Evolutionary conservation across 2,888 invertebrate genomes (phyloP).

Genomic region (Eupelmus urozonus): DNA sequence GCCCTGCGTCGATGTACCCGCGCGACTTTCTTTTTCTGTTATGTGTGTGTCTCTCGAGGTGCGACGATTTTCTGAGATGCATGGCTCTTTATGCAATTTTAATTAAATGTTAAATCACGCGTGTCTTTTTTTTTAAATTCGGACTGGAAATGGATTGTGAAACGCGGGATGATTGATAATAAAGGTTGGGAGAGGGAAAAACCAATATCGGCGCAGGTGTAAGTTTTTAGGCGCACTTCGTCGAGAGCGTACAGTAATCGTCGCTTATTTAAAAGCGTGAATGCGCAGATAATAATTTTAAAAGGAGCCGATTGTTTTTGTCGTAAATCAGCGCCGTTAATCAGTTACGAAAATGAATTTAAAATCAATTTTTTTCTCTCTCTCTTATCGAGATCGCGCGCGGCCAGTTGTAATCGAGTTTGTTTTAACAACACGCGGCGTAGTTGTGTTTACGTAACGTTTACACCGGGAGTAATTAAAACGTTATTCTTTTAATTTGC

Average conservation of each 20-base stretch:
- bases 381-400: background rate
- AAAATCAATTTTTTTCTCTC: slow-evolving; percentile 29
- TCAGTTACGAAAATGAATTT: slow-evolving; percentile 36
- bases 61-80: slow-evolving; percentile 10
- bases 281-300: background rate
- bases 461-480: slow-evolving; percentile 61
- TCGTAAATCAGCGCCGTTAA: slow-evolving; percentile 25
- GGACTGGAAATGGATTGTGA: background rate
- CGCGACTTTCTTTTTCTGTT: slow-evolving; percentile 44
- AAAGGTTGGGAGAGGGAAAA: background rate
- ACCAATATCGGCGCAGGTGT: background rate
- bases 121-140: slow-evolving; percentile 2
- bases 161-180: background rate
- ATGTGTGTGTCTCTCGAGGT: background rate
- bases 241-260: too few relatives aligned
- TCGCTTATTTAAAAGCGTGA: too few relatives aligned
- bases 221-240: too few relatives aligned
- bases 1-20: background rate
- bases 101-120: slow-evolving; percentile 33
- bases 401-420: slow-evolving; percentile 27
- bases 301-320: slow-evolving; percentile 20
- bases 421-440: slow-evolving; percentile 20
- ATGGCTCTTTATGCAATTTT: slow-evolving; percentile 28
- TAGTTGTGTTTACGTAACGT: background rate
- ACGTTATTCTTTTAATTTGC: slow-evolving; percentile 28